Evolutionary conservation across 1,140 invertebrate species (phyloP), one percentile per base, ranked within the genome.

Genomic region (Bombus polaris): DNA sequence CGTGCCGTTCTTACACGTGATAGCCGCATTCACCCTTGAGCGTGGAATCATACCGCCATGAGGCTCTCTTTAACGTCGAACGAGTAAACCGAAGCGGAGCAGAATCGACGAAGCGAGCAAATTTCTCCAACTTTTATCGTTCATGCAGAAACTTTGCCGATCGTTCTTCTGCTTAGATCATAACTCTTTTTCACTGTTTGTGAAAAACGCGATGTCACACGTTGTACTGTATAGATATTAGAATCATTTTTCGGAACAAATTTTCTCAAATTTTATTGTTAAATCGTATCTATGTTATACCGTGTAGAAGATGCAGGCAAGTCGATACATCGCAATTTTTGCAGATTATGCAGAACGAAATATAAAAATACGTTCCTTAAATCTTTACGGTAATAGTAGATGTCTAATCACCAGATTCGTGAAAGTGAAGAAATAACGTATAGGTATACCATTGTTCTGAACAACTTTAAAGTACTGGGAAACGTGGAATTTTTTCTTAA

Each of bases 71-170:
- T 35, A 65, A 74, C 53, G 22, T 6, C 12, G 8, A 65, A 65
- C n/a, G 22, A 35, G 47, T 22, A 53, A 22, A 53, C 18, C 18
- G 47, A 53, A 53, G 47, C 47, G 25, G 37, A 71, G 25, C 12
- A 28, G 22, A 39, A 28, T 25, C 42, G 22, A n/a, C 15, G 22
- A 28, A 53, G 66, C 62, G 42, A 22, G 22, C 42, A 13, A 22
- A 37, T 57, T 70, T 32, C 25, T 13, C 10, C 37, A 39, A 81
- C 32, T 72, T 72, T 72, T 72, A 81, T 81, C 28, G 66, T 39
- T 53, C 66, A 28, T 22, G 35, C 66, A 22, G 35, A 70, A 81
- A 81, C 66, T 68, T 68, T 10, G 22, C 18, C 66, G 66, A 68
- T 68, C 32, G 35, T 25, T 37, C 66, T 68, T 4, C 66, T 37